Percentiles rank a stretch among this genome's conserved stretches.
Conservation (phyloP, 2,888 invertebrate species). For the Podabrus alpinus region DNA sequence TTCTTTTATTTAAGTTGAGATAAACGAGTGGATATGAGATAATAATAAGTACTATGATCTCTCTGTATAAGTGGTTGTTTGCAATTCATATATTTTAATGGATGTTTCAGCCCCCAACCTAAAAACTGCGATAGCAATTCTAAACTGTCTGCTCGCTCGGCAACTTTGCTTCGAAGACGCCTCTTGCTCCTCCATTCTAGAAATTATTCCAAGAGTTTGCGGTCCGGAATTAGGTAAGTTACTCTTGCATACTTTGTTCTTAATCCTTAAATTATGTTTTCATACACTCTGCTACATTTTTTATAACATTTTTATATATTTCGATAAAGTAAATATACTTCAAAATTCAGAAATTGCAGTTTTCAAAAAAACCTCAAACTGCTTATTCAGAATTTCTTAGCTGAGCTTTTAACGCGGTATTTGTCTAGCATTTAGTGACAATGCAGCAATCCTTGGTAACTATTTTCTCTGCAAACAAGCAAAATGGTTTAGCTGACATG, state of each 20-base stretch:
- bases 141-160: constrained; percentile 86
- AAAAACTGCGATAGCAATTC: constrained; percentile 77
- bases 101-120: constrained; percentile 74
- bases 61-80: constrained; percentile 20
- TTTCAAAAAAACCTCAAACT: not conserved
- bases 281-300: not conserved
- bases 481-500: constrained; percentile 11
- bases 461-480: constrained; percentile 14
- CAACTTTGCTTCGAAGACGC: constrained; percentile 89
- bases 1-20: not conserved
- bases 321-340: not conserved
- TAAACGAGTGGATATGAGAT: not conserved
- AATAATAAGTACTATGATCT: constrained; percentile 6
- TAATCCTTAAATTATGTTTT: constrained; percentile 6
- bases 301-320: not conserved
- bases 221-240: constrained; percentile 87
- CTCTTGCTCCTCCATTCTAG: constrained; percentile 86
- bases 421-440: constrained; percentile 24
- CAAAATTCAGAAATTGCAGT: not conserved
- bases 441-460: constrained; percentile 16
- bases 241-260: constrained; percentile 25
- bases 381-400: not conserved
- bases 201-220: constrained; percentile 89
- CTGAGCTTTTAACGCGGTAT: constrained; percentile 13
- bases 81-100: constrained; percentile 29